Base-by-base conservation (phyloP, 2,888 invertebrate species). In the Plemyria rubiginata region DNA sequence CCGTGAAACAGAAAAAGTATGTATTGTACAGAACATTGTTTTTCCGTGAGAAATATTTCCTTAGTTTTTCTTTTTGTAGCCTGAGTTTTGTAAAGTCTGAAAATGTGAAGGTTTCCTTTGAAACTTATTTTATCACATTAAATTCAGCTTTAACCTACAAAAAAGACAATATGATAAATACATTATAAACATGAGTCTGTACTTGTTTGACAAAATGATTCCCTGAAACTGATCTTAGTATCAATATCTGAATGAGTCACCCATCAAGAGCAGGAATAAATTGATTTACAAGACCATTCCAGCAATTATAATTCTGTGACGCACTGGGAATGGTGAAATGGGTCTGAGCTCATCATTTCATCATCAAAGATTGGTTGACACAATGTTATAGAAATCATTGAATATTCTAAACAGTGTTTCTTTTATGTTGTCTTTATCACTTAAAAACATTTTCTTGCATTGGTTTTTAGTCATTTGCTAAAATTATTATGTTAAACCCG, bases 191-290 rank as follows among this genome's bases (percentile, higher is more conserved):
- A 38, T 38, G 11, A 32, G 32, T 8, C 8, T 38, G 11, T 11
- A 11, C 11, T 38, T 38, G 36, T 11, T 38, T 11, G 11, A 38
- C 11, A 38, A 38, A 45, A 45, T 8, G 9, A n/a, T 28, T 63
- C 36, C 38, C 43, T 63, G 54, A 52, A 63, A 63, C 28, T 55
- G 36, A 54, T 55, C 38, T 32, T 6, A 40, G 51, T 55, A 51
- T 52, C 55, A 51, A 59, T 51, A 59, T 48, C 32, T 8, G 51
- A 1, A 48, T 60, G 63, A 64, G n/a, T 64, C 63, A 64, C 13
- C 45, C 4, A 43, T 49, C 28, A 60, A 38, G 56, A 60, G 48
- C 43, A 22, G 52, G 22, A 43, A 57, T 57, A 60, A 64, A 57
- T 60, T 57, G 41, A 57, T 54, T 36, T 15, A 52, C n/a, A 29